Evolutionary conservation across 2,888 invertebrate genomes (phyloP), one percentile per base, ranked within the genome.

Genomic region (Eupsilia transversa): DNA sequence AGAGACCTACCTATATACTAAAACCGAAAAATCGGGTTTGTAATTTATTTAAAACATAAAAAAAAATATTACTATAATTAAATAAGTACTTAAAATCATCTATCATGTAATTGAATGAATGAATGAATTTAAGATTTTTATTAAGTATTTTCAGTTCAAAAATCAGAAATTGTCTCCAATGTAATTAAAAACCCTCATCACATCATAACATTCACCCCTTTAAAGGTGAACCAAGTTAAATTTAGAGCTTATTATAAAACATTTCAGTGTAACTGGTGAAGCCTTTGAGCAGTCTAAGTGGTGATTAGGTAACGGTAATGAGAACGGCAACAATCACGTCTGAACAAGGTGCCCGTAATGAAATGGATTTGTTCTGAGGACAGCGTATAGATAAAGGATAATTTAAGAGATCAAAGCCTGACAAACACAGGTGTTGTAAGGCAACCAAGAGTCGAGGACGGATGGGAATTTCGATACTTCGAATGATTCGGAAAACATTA

Each of bases 341-440:
- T 72, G 56, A 61, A 82, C 82, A 65, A 61, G 65, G 71, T 54
- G 63, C 56, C 35, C 35, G 72, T 78, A 71, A 77, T 77, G 76
- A 70, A 74, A 77, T 78, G 69, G 82, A 80, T 79, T 86, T 80
- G 85, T 86, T 77, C 68, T 52, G 72, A 79, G 83, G 72, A 79
- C 72, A 77, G 77, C 73, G 49, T 72, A 57, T 84, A 83, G 88
- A 90, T 89, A 92, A 91, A 92, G 91, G 92, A 91, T 92, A 92
- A 90, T 90, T 90, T 88, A 83, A n/a, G 82, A 90, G 92, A 93
- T 93, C 93, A 93, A 93, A 93, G 92, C 73, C 83, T 91, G 93
- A 89, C 93, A 92, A 87, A 80, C 84, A 85, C 93, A 93, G 92
- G 88, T 90, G 91, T 33, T 35, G 69, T 90, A 83, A 74, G 88